A percentile compares a stretch with the other conserved stretches of the same genome.
These are phyloP conservation scores for Argentina silus DNA, from an alignment of 2,797 vertebrate species.

Conservation along the genomic window DNA sequence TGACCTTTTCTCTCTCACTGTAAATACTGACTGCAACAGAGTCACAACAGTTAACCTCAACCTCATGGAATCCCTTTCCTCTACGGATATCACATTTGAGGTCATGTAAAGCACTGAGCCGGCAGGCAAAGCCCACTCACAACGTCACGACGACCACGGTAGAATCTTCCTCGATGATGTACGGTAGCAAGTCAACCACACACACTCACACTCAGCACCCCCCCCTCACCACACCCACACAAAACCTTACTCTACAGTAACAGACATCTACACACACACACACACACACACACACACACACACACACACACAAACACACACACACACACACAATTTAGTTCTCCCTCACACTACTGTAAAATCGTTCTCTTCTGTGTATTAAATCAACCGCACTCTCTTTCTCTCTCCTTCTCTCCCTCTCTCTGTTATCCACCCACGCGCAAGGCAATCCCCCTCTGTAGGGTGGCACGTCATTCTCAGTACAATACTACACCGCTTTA, in stretches of 20 bases:
- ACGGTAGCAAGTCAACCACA: constrained; percentile 1
- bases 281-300: too few relatives aligned
- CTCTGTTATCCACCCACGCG: constrained; percentile 15
- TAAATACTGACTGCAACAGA: background rate
- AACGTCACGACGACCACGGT: constrained; percentile 16
- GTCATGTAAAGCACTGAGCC: background rate
- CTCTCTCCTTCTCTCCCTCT: background rate
- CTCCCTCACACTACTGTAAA: too few relatives aligned
- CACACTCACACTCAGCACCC: background rate
- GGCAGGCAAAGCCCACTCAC: constrained; percentile 5
- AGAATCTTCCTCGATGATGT: constrained; percentile 1
- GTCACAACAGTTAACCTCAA: background rate
- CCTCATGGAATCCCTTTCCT: constrained; percentile 4
- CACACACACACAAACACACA: too few relatives aligned
- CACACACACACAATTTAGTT: too few relatives aligned
- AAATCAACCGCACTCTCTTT: background rate
- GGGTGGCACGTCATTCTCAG: background rate
- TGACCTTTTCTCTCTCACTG: background rate
- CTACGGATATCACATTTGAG: background rate
- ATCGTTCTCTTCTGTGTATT: too few relatives aligned
- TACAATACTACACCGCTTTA: background rate
- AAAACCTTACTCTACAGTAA: too few relatives aligned
- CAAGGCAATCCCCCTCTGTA: background rate
- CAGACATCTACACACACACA: background rate
- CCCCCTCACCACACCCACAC: background rate